phyloP scores from a whole-genome alignment of 2,113 vertebrate genomes.

The Varanus salvator region DNA sequence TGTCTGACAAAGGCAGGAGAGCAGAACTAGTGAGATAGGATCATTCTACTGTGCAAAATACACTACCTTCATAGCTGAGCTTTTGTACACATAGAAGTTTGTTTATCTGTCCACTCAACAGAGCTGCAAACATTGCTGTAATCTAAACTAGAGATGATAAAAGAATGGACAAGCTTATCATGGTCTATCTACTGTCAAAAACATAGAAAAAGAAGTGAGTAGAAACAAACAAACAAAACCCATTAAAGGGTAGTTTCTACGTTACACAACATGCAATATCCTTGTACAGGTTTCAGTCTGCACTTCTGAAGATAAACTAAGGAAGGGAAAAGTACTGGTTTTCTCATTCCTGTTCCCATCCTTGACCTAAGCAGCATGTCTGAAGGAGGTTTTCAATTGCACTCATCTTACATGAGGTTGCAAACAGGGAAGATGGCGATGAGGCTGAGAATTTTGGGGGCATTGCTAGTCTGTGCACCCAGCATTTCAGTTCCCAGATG shows the following conservation, averaged over 20 bases:
- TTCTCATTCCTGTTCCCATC: too few species aligned
- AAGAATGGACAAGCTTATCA: neutral
- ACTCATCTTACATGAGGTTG: too few species aligned
- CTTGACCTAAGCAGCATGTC: too few species aligned
- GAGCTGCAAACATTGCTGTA: neutral
- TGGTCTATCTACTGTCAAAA: neutral
- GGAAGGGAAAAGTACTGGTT: neutral
- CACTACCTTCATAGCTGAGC: neutral
- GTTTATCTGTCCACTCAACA: fast-evolving
- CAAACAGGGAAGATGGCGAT: too few species aligned
- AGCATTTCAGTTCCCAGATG: too few species aligned
- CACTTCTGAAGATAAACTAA: neutral
- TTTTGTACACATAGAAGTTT: constrained; percentile 25
- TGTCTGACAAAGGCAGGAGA: constrained; percentile 8
- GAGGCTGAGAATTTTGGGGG: too few species aligned
- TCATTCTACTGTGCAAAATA: neutral
- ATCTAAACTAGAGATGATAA: neutral
- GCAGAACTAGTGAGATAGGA: neutral
- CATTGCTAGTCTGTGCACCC: too few species aligned
- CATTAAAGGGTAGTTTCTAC: neutral
- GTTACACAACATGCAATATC: neutral
- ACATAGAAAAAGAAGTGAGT: neutral
- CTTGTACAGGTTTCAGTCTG: neutral
- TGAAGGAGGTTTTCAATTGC: too few species aligned
- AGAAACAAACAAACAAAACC: neutral